Evolutionary conservation across 2,888 invertebrate genomes (phyloP).

Genomic region (Himalopsyche tibetana): DNA sequence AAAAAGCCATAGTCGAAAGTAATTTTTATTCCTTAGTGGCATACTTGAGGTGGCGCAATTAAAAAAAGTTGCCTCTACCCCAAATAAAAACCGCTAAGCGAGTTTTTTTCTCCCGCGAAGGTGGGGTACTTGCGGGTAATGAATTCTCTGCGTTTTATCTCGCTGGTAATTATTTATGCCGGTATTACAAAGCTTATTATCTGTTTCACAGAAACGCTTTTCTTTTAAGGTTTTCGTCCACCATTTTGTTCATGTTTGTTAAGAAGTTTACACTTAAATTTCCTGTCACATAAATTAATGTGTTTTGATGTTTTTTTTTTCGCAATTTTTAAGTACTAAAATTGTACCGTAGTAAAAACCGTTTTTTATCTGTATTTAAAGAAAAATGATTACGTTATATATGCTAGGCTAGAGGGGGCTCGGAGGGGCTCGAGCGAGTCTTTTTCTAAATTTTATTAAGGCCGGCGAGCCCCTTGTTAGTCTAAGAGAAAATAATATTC

Average conservation of each 20-base stretch:
- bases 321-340: neutral
- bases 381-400: no score
- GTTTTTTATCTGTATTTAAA: no score
- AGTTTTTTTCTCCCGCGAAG: constrained; percentile 47
- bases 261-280: constrained; percentile 9
- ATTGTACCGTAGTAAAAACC: no score
- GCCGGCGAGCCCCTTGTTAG: no score
- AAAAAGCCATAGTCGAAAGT: constrained; percentile 17
- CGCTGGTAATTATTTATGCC: constrained; percentile 60
- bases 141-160: constrained; percentile 58
- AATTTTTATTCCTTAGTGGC: constrained; percentile 42
- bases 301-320: neutral
- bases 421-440: no score
- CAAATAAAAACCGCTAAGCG: constrained; percentile 54
- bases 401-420: no score
- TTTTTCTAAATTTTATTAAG: no score
- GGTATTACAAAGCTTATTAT: constrained; percentile 59
- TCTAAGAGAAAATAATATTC: no score
- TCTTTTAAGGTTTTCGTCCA: constrained; percentile 16
- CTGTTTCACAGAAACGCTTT: constrained; percentile 37
- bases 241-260: constrained; percentile 15
- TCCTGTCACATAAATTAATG: constrained; percentile 22
- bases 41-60: constrained; percentile 52
- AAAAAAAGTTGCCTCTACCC: constrained; percentile 54
- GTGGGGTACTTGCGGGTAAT: constrained; percentile 46